Conservation (phyloP, 2,113 vertebrate genomes). For the Taxidea taxus region DNA sequence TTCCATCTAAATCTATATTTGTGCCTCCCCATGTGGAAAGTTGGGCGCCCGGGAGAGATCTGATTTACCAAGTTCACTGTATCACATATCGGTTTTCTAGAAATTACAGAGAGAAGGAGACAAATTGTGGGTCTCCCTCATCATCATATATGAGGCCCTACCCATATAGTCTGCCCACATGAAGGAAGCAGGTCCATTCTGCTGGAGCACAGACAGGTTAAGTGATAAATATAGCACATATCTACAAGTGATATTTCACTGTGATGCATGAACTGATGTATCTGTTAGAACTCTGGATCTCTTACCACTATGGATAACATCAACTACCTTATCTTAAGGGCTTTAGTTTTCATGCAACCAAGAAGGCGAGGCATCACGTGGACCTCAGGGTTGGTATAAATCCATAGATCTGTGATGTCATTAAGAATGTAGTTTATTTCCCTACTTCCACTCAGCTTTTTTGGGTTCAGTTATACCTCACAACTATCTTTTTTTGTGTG, state of each 20-base stretch:
- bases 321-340: background rate
- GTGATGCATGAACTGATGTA: background rate
- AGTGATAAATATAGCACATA: background rate
- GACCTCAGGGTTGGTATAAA: background rate
- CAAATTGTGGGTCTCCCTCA: background rate
- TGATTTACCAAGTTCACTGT: background rate
- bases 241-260: background rate
- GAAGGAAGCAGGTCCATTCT: background rate
- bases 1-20: background rate
- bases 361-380: background rate
- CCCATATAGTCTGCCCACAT: background rate
- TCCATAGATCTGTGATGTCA: background rate
- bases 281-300: background rate
- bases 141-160: too few species aligned
- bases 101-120: background rate
- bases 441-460: background rate
- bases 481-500: background rate
- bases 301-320: background rate
- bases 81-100: background rate
- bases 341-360: background rate
- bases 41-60: background rate
- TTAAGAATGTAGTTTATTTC: background rate
- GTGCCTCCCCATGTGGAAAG: background rate
- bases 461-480: background rate
- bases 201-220: background rate